Evolutionary conservation across 2,888 invertebrate species (phyloP).

Genomic region (Didymodactylos carnosus): DNA sequence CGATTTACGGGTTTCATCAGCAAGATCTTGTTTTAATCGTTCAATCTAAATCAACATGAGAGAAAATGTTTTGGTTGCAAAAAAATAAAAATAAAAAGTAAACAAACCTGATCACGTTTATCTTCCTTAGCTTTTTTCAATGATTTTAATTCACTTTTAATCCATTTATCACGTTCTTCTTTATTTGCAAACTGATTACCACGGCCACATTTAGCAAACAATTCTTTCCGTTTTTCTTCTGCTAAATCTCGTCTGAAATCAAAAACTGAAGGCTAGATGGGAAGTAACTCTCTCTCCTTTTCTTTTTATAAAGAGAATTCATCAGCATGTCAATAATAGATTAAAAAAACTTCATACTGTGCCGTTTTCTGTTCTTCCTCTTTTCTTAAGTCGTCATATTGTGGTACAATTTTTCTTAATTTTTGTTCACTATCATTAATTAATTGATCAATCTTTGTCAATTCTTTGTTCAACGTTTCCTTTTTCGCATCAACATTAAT

Average conservation of each 20-base stretch:
- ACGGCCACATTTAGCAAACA: slow-evolving; percentile 91
- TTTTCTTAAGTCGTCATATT: slow-evolving; percentile 75
- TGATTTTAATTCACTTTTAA: slow-evolving; percentile 72
- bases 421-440: slow-evolving; percentile 63
- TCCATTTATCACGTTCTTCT: slow-evolving; percentile 87
- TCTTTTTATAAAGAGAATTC: too few relatives aligned
- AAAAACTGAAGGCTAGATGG: too few relatives aligned
- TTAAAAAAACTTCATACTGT: background rate
- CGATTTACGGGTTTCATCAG: slow-evolving; percentile 61
- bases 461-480: slow-evolving; percentile 5
- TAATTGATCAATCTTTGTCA: background rate
- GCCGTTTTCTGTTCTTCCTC: slow-evolving; percentile 71
- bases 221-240: slow-evolving; percentile 72
- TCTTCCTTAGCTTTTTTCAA: slow-evolving; percentile 80
- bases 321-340: slow-evolving; percentile 41
- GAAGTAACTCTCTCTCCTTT: too few relatives aligned
- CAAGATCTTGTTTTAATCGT: slow-evolving; percentile 65
- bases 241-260: slow-evolving; percentile 15
- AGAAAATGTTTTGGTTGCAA: too few relatives aligned
- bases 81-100: background rate
- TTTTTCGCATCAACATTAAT: slow-evolving; percentile 13
- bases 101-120: slow-evolving; percentile 59
- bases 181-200: slow-evolving; percentile 77
- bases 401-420: slow-evolving; percentile 65
- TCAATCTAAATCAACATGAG: slow-evolving; percentile 39